These are phyloP conservation scores for Trididemnum miniatum DNA, from an alignment of 23 tunicate genomes.

Conservation along the genomic window DNA sequence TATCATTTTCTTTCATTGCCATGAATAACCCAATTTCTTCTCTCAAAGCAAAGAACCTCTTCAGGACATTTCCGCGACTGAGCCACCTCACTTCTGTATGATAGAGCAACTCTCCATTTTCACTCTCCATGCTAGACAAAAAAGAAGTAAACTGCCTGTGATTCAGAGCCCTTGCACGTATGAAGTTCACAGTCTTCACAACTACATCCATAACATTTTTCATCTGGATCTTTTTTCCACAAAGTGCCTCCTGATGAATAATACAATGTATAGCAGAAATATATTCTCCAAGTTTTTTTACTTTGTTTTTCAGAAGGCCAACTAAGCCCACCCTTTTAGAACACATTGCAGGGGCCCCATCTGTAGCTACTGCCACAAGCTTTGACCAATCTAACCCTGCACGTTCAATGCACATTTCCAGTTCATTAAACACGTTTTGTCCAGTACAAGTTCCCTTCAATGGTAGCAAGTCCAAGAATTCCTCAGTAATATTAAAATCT, in stretches of 20 bases:
- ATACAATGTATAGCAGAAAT: too few species aligned
- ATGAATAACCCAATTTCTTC: slow-evolving; percentile 25
- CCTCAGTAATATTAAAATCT: slow-evolving; percentile 20
- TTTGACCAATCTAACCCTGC: neutral
- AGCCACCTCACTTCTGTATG: slow-evolving; percentile 46
- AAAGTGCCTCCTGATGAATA: slow-evolving; percentile 52
- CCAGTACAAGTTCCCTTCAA: slow-evolving; percentile 41
- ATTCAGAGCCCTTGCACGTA: slow-evolving; percentile 21
- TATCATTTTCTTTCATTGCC: slow-evolving; percentile 16
- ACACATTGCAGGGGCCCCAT: neutral
- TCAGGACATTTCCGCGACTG: slow-evolving; percentile 42
- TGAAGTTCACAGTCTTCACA: slow-evolving; percentile 51
- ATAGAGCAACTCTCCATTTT: slow-evolving; percentile 35
- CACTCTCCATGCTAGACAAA: slow-evolving; percentile 19
- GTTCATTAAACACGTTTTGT: neutral
- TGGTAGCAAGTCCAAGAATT: neutral
- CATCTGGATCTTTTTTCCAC: slow-evolving; percentile 35
- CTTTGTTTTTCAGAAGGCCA: neutral
- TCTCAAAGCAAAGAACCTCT: slow-evolving; percentile 33
- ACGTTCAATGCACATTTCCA: neutral
- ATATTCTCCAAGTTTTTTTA: too few species aligned
- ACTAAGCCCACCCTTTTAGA: neutral
- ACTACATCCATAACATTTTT: slow-evolving; percentile 47
- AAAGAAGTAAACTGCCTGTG: slow-evolving; percentile 51
- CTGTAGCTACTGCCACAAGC: slow-evolving; percentile 7